These are phyloP conservation scores for Frieseomelitta varia DNA, from an alignment of 1,140 invertebrate genomes.

Conservation along the genomic window DNA sequence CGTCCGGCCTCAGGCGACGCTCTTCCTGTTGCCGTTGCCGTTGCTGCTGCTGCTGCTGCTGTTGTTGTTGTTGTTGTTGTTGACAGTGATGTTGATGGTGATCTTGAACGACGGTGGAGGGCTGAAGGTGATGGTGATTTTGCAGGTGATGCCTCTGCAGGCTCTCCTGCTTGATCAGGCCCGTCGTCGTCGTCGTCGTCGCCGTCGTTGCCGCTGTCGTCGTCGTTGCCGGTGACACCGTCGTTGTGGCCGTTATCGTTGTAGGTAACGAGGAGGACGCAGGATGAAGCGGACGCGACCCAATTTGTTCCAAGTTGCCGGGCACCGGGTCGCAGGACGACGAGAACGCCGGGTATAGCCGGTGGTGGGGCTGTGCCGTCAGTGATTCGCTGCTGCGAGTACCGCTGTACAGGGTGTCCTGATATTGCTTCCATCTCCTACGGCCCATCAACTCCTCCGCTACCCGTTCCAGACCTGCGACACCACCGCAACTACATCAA, in stretches of 20 bases:
- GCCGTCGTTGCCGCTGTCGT: constrained; percentile 23
- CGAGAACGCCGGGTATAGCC: constrained; percentile 69
- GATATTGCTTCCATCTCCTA: constrained; percentile 96
- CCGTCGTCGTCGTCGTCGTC: constrained; percentile 73
- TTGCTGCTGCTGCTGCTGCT: not conserved
- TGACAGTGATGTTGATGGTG: constrained; percentile 37
- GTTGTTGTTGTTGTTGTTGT: constrained; percentile 23
- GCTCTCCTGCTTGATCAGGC: constrained; percentile 69
- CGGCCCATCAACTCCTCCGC: constrained; percentile 97
- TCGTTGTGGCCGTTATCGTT: constrained; percentile 60
- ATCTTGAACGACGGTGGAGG: constrained; percentile 36
- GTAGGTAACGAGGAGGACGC: constrained; percentile 58
- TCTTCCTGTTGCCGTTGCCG: constrained; percentile 56
- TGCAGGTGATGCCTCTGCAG: constrained; percentile 69
- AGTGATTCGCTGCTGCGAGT: constrained; percentile 82
- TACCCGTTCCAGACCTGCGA: constrained; percentile 95
- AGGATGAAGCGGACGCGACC: constrained; percentile 69
- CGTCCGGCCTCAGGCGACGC: constrained; percentile 63
- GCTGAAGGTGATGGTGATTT: constrained; percentile 60
- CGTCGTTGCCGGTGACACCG: constrained; percentile 30
- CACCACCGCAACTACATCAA: constrained; percentile 77
- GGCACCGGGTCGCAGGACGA: constrained; percentile 69
- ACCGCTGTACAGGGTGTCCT: constrained; percentile 88
- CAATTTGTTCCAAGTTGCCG: constrained; percentile 71
- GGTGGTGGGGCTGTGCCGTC: constrained; percentile 70